These are phyloP conservation scores for Monodelphis domestica DNA, from an alignment of 2,797 vertebrate genomes.

Conservation along the genomic window DNA sequence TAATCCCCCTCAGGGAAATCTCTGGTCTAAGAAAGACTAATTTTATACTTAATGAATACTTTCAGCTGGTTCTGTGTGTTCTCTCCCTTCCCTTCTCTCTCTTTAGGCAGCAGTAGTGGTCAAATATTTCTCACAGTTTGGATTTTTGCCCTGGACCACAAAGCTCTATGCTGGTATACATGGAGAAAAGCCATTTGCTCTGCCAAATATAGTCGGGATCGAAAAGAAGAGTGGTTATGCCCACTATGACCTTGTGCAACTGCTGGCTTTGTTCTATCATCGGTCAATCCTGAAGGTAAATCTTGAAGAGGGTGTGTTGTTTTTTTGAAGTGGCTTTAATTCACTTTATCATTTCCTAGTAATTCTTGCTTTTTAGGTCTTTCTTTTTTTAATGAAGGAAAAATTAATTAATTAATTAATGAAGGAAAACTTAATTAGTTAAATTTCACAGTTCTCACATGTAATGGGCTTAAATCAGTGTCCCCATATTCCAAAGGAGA, in stretches of 20 bases:
- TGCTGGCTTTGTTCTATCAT: conserved; percentile 87
- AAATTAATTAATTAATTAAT: too few relatives aligned
- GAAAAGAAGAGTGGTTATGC: conserved; percentile 87
- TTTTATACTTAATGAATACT: neutral
- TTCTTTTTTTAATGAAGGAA: neutral
- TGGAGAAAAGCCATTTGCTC: conserved; percentile 86
- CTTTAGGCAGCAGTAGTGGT: conserved; percentile 87
- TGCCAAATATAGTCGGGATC: conserved; percentile 86
- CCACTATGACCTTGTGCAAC: conserved; percentile 87
- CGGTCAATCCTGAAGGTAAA: conserved; percentile 86
- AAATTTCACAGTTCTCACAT: neutral
- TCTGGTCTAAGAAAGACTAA: neutral
- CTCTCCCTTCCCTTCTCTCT: neutral
- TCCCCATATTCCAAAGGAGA: neutral
- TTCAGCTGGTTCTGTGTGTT: neutral
- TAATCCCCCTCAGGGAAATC: neutral
- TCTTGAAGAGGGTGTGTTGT: too few relatives aligned
- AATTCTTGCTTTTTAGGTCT: neutral
- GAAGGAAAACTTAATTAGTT: neutral
- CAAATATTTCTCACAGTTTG: conserved; percentile 91
- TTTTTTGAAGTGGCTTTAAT: neutral
- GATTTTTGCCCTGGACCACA: conserved; percentile 90
- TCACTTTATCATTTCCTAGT: neutral
- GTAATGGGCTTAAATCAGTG: neutral
- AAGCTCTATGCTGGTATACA: conserved; percentile 85